Conservation (phyloP, 2,888 invertebrate genomes). For the Ophioninae sp. region DNA sequence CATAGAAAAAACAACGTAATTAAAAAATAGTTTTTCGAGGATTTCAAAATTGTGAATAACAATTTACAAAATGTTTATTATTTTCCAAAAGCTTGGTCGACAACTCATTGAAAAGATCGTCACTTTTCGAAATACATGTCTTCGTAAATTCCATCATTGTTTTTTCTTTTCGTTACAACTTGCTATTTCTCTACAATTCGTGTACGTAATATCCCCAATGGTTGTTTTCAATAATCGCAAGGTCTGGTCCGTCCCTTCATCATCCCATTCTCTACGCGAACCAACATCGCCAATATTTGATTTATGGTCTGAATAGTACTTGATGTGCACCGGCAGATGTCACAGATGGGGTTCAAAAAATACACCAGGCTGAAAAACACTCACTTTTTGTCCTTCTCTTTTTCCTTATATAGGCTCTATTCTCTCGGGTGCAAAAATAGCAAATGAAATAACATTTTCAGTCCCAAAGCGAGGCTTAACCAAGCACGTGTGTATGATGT, state of each 20-base stretch:
- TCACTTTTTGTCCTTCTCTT: background rate
- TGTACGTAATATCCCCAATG: background rate
- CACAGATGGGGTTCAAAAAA: background rate
- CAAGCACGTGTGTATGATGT: conserved; percentile 2
- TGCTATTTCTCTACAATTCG: background rate
- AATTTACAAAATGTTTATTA: no score
- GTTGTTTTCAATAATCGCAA: background rate
- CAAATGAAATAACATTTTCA: conserved; percentile 21
- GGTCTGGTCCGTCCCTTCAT: background rate
- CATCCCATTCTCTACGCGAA: background rate
- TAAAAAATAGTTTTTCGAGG: no score
- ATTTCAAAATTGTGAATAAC: no score
- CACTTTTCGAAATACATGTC: background rate
- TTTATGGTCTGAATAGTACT: conserved; percentile 1
- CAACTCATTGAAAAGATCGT: no score
- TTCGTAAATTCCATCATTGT: background rate
- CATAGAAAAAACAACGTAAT: background rate
- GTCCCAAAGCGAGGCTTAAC: background rate
- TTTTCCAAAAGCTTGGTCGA: no score
- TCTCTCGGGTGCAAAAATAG: conserved; percentile 20
- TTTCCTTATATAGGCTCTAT: background rate
- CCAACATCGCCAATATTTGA: background rate
- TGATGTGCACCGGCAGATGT: conserved; percentile 1
- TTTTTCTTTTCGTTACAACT: background rate
- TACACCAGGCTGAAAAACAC: conserved; percentile 1